phyloP scores from a whole-genome alignment of 1,140 invertebrate genomes.

The Achroia grisella region DNA sequence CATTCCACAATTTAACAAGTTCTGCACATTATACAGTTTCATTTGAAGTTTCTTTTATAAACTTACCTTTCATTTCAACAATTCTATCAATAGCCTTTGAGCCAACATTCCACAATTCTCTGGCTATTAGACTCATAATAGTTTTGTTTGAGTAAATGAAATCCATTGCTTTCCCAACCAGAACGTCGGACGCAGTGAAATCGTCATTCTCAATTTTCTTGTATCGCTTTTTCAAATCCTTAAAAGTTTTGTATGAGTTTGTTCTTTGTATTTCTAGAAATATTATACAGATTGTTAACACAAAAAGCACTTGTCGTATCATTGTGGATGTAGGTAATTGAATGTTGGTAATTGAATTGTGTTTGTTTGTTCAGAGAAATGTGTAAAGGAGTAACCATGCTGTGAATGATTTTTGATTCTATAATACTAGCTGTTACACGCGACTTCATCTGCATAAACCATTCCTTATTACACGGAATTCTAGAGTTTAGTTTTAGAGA shows the following conservation, averaged over 20 bases:
- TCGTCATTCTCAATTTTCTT: conserved; percentile 30
- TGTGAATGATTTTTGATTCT: neutral
- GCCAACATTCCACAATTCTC: conserved; percentile 52
- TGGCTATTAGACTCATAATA: conserved; percentile 47
- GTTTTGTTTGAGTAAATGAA: conserved; percentile 55
- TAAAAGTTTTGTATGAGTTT: conserved; percentile 30
- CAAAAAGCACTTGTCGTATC: conserved; percentile 7
- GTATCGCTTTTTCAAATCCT: conserved; percentile 30
- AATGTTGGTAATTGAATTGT: conserved; percentile 2
- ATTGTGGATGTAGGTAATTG: conserved; percentile 7
- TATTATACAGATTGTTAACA: conserved; percentile 9
- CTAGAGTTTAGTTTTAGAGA: no score
- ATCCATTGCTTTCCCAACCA: conserved; percentile 53
- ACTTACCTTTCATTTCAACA: conserved; percentile 39
- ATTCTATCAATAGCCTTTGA: conserved; percentile 47
- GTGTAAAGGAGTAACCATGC: neutral
- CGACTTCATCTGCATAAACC: no score
- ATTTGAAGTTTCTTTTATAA: no score
- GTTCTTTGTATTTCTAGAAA: conserved; percentile 12
- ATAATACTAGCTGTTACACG: no score
- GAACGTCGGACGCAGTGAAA: conserved; percentile 31
- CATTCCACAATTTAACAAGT: no score
- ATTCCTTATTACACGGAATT: no score
- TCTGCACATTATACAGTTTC: no score
- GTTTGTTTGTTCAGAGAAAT: neutral